These are phyloP conservation scores for Heliocidaris tuberculata DNA, from an alignment of 35 echinoderm and acorn worm species.

Conservation along the genomic window DNA sequence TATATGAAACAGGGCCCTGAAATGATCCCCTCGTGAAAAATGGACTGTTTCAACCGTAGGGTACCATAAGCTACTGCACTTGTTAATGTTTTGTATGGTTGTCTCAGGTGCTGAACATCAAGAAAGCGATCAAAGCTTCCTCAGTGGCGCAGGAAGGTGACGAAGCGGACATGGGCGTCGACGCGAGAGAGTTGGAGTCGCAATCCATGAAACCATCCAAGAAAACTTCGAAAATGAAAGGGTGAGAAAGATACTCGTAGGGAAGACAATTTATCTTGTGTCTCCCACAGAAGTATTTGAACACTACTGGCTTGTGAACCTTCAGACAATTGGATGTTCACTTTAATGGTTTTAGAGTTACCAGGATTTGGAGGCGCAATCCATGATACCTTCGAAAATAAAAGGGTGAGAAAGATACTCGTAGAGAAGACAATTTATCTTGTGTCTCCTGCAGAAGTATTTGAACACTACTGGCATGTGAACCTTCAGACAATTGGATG, in stretches of 20 bases:
- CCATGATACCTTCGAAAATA: slow-evolving; percentile 86
- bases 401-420: slow-evolving; percentile 69
- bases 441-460: neutral
- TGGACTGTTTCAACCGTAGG: no score
- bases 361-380: slow-evolving; percentile 81
- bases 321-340: no score
- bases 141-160: slow-evolving; percentile 82
- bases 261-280: neutral
- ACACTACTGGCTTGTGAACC: no score
- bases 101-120: slow-evolving; percentile 83
- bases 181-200: slow-evolving; percentile 80
- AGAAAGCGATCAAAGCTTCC: slow-evolving; percentile 94
- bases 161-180: slow-evolving; percentile 83
- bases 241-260: slow-evolving; percentile 49
- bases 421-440: neutral
- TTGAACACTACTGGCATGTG: no score
- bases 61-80: no score
- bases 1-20: no score
- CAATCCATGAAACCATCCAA: slow-evolving; percentile 79
- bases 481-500: no score
- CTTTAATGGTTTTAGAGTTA: no score
- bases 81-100: neutral
- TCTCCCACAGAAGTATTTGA: neutral
- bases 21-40: no score
- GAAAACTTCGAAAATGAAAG: slow-evolving; percentile 91